These are phyloP conservation scores for Zophobas morio DNA, from an alignment of 1,140 invertebrate genomes.

Conservation along the genomic window DNA sequence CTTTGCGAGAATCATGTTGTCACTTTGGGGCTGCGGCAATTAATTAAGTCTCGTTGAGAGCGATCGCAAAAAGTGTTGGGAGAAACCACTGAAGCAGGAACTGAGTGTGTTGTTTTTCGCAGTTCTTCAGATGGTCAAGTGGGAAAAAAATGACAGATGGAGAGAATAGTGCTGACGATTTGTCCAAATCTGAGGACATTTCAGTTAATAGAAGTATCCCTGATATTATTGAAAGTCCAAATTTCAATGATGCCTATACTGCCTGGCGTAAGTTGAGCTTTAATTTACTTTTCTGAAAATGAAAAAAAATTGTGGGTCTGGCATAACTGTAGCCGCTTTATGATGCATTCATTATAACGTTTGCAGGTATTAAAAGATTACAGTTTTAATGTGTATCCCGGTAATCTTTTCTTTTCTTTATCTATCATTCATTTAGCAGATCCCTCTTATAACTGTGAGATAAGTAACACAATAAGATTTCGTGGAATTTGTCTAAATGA, in stretches of 20 bases:
- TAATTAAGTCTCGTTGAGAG: neutral
- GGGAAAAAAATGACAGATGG: constrained; percentile 51
- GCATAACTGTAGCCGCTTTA: too few species aligned
- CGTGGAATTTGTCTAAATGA: too few species aligned
- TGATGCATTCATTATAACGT: too few species aligned
- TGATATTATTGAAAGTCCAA: constrained; percentile 49
- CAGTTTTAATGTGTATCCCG: too few species aligned
- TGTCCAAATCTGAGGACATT: constrained; percentile 55
- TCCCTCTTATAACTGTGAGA: too few species aligned
- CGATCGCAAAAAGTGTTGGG: neutral
- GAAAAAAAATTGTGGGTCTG: too few species aligned
- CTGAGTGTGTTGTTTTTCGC: neutral
- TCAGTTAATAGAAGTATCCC: constrained; percentile 43
- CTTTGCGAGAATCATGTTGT: neutral
- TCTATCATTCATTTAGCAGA: too few species aligned
- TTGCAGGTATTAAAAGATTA: too few species aligned
- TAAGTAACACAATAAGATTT: too few species aligned
- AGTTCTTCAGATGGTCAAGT: neutral
- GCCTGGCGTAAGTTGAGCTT: constrained; percentile 56
- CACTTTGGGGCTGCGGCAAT: neutral
- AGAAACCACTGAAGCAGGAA: too few species aligned
- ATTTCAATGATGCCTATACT: constrained; percentile 54
- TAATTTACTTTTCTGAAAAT: too few species aligned
- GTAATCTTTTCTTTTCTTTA: too few species aligned
- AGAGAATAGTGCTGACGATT: constrained; percentile 52